phyloP scores from a whole-genome alignment of 2,797 vertebrate species.

The Neosalanx taihuensis region DNA sequence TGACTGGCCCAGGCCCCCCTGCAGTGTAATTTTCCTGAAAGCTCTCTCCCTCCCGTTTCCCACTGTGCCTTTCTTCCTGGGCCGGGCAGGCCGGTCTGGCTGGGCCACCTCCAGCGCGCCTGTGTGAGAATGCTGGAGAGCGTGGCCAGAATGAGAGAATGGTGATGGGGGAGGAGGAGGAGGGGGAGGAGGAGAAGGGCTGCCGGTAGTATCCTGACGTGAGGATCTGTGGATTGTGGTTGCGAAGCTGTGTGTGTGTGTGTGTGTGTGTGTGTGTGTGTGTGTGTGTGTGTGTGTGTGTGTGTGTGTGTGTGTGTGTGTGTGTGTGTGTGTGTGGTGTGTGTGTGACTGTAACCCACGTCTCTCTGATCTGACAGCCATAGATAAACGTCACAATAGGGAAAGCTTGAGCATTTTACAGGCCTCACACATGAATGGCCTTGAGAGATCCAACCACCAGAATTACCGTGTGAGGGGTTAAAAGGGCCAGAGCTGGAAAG shows the following conservation, averaged over 20 bases:
- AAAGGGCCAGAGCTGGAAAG: background rate
- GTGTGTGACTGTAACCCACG: background rate
- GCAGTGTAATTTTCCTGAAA: slow-evolving; percentile 71
- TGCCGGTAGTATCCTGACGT: slow-evolving; percentile 16
- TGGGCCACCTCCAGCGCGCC: slow-evolving; percentile 33
- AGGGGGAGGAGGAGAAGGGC: slow-evolving; percentile 29
- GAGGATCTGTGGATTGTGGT: background rate
- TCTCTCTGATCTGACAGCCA: slow-evolving; percentile 4
- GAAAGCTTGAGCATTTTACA: slow-evolving; percentile 12
- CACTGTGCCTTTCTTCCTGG: slow-evolving; percentile 64
- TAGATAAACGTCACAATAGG: slow-evolving; percentile 6
- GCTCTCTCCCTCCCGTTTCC: slow-evolving; percentile 59
- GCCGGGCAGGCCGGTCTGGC: background rate
- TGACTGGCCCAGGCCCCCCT: slow-evolving; percentile 3
- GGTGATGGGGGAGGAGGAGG: slow-evolving; percentile 38
- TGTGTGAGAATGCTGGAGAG: slow-evolving; percentile 46
- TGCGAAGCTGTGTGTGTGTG: slow-evolving; percentile 1
- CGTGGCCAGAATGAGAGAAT: background rate
- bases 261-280: slow-evolving; percentile 2
- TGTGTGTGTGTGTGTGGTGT: background rate
- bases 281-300: slow-evolving; percentile 7
- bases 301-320: slow-evolving; percentile 15
- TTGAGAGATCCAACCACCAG: slow-evolving; percentile 7
- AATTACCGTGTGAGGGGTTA: background rate
- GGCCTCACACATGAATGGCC: slow-evolving; percentile 2